Evolutionary conservation across 2,888 invertebrate genomes (phyloP).

Genomic region (Philhelius pedissequus): DNA sequence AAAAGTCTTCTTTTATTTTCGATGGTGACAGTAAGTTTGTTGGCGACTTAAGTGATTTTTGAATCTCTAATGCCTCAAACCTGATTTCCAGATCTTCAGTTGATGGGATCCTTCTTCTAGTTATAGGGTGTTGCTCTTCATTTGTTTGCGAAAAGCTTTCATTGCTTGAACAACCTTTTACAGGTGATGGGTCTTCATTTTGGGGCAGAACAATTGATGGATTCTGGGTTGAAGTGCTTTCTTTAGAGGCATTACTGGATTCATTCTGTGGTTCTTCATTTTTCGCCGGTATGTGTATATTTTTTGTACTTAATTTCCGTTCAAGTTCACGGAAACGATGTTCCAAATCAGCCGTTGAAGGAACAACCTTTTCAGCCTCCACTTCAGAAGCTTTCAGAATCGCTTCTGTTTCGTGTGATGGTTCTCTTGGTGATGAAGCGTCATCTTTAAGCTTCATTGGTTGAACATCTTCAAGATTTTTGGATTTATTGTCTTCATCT

Average conservation of each 20-base stretch:
- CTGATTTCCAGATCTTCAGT: conserved; percentile 74
- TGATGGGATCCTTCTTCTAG: conserved; percentile 70
- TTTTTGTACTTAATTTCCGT: conserved; percentile 61
- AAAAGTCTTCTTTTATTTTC: background rate
- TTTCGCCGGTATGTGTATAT: background rate
- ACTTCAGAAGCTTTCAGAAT: background rate
- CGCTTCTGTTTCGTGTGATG: background rate
- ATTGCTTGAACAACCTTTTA: background rate
- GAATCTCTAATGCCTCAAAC: conserved; percentile 70
- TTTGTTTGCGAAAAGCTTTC: background rate
- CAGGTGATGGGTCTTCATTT: background rate
- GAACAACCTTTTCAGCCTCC: conserved; percentile 62
- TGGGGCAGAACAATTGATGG: conserved; percentile 13
- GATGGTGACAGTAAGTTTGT: conserved; percentile 35
- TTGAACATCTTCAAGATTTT: background rate
- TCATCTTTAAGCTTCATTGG: background rate
- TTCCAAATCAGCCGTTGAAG: conserved; percentile 76
- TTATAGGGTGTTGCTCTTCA: conserved; percentile 7
- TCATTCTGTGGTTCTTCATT: background rate
- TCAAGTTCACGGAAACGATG: conserved; percentile 75
- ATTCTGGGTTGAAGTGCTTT: background rate
- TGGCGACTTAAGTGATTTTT: conserved; percentile 53
- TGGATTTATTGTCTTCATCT: background rate
- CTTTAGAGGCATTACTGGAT: background rate
- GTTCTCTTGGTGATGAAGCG: background rate